Evolutionary conservation across 2,113 vertebrate species (phyloP).

Genomic region (Scomber japonicus): DNA sequence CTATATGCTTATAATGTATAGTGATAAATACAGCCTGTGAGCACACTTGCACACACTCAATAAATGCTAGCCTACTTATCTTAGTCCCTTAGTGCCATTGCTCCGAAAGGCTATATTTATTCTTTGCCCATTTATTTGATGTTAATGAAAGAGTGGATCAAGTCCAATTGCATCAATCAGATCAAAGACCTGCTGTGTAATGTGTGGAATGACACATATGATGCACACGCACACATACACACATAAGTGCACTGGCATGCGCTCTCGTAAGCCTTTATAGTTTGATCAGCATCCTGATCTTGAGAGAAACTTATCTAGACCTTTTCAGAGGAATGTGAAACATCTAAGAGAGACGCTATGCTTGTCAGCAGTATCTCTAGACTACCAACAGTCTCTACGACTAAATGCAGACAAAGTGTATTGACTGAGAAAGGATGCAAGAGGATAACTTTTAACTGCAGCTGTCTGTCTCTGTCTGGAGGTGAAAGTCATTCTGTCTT

Average conservation of each 20-base stretch:
- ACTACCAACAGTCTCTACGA: background rate
- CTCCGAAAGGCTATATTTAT: constrained; percentile 44
- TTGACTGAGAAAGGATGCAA: constrained; percentile 29
- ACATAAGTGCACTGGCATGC: background rate
- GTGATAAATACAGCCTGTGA: constrained; percentile 2
- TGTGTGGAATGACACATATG: constrained; percentile 37
- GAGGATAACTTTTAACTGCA: constrained; percentile 32
- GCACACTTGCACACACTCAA: constrained; percentile 14
- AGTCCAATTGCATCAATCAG: constrained; percentile 70
- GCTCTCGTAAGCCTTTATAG: constrained; percentile 55
- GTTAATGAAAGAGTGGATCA: constrained; percentile 74
- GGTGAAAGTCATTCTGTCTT: constrained; percentile 48
- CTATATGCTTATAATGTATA: background rate
- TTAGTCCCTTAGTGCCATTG: constrained; percentile 30
- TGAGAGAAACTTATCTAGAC: constrained; percentile 56
- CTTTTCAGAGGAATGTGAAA: constrained; percentile 61
- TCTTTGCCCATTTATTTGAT: constrained; percentile 68
- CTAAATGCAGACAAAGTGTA: constrained; percentile 18
- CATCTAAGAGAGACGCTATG: constrained; percentile 46
- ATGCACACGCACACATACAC: constrained; percentile 7
- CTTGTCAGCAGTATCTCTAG: constrained; percentile 50
- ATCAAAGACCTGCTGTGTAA: constrained; percentile 70
- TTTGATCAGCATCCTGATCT: constrained; percentile 67
- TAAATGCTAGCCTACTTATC: constrained; percentile 29
- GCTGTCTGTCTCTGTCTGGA: constrained; percentile 35